These are phyloP conservation scores for Acanthopagrus latus DNA, from an alignment of 2,797 vertebrate genomes.

Conservation along the genomic window DNA sequence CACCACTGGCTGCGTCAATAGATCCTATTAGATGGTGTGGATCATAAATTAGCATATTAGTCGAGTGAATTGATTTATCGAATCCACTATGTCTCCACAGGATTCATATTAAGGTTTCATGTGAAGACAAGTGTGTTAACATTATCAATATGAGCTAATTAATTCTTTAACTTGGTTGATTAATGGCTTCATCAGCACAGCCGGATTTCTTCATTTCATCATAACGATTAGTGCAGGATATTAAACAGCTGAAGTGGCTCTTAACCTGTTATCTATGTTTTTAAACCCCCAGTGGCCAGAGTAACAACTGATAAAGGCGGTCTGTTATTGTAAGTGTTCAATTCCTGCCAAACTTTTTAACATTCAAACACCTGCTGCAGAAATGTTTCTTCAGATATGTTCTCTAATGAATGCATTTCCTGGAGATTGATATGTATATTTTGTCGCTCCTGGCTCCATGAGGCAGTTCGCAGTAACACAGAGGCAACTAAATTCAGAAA, in stretches of 20 bases:
- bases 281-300: constrained; percentile 7
- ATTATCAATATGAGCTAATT: constrained; percentile 50
- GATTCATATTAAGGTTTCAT: constrained; percentile 31
- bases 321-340: constrained; percentile 7
- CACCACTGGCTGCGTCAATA: background rate
- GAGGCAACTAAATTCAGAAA: constrained; percentile 25
- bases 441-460: background rate
- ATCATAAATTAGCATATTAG: constrained; percentile 28
- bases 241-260: constrained; percentile 38
- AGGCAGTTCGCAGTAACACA: constrained; percentile 5
- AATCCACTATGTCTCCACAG: constrained; percentile 15
- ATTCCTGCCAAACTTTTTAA: constrained; percentile 1
- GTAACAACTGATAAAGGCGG: constrained; percentile 17
- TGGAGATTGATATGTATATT: background rate
- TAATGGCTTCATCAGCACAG: constrained; percentile 51
- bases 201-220: constrained; percentile 36
- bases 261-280: constrained; percentile 15
- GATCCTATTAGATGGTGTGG: constrained; percentile 15
- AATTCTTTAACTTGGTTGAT: constrained; percentile 49
- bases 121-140: constrained; percentile 42
- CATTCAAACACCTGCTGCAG: constrained; percentile 12
- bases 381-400: constrained; percentile 8
- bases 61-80: constrained; percentile 40
- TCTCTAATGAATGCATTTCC: background rate
- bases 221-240: constrained; percentile 29